Conservation (phyloP, 53 echinoderm and acorn worm genomes). For the Astropecten irregularis region DNA sequence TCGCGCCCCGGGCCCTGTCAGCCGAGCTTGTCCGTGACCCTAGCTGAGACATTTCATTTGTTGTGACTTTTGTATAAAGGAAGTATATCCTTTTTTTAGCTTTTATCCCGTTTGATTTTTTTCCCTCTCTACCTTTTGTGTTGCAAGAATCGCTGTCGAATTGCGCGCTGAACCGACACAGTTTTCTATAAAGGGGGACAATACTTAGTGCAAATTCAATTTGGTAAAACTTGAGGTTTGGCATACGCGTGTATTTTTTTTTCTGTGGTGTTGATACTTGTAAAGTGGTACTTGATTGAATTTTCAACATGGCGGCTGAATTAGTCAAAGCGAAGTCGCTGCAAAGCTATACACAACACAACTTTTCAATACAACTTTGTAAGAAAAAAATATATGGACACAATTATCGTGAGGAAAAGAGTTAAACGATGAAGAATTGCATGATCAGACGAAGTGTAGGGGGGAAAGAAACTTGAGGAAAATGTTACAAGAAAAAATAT, state of each 20-base stretch:
- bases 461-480: too few relatives aligned
- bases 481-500: too few relatives aligned
- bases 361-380: too few relatives aligned
- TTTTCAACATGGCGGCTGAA: background rate
- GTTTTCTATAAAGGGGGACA: background rate
- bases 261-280: conserved; percentile 3
- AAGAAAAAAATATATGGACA: too few relatives aligned
- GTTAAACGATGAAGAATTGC: too few relatives aligned
- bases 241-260: too few relatives aligned
- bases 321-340: background rate
- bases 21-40: conserved; percentile 54
- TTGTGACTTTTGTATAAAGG: conserved; percentile 53
- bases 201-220: conserved; percentile 2
- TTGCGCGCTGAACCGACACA: conserved; percentile 49
- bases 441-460: too few relatives aligned
- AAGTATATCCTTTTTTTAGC: conserved; percentile 19
- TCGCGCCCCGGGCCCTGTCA: conserved; percentile 35
- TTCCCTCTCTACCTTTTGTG: background rate
- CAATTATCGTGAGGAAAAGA: too few relatives aligned
- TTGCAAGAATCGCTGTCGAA: conserved; percentile 23
- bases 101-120: background rate
- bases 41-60: conserved; percentile 51
- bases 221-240: conserved; percentile 12
- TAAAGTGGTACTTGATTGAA: conserved; percentile 6
- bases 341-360: too few relatives aligned